Evolutionary conservation across 2,888 invertebrate species (phyloP).

Genomic region (Anaspis maculata): DNA sequence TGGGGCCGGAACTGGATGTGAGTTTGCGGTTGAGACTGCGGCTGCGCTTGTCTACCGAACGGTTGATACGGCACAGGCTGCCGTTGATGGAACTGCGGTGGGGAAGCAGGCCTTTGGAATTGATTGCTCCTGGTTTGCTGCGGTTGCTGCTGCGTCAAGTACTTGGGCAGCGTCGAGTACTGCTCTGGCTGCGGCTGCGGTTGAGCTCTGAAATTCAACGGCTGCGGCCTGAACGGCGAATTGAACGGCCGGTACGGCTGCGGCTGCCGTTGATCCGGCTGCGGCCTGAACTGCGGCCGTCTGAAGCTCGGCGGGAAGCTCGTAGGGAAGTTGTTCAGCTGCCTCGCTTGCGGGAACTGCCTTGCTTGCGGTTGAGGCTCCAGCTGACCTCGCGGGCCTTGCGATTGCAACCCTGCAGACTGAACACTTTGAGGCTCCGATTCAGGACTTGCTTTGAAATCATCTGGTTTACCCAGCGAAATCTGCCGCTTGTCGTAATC

Average conservation of each 20-base stretch:
- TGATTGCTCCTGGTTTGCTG: slow-evolving; percentile 8
- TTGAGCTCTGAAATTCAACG: slow-evolving; percentile 3
- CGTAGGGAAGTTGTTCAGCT: slow-evolving; percentile 26
- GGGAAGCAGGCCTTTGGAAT: slow-evolving; percentile 19
- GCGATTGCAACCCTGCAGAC: too few relatives aligned
- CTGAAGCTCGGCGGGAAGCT: slow-evolving; percentile 13
- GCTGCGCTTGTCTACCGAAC: slow-evolving; percentile 23
- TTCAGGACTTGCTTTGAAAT: slow-evolving; percentile 24
- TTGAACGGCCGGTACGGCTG: slow-evolving; percentile 50
- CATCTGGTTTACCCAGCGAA: slow-evolving; percentile 43
- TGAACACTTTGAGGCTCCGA: too few relatives aligned
- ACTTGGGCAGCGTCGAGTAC: slow-evolving; percentile 18
- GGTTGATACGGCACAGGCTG: slow-evolving; percentile 36
- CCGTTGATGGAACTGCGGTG: slow-evolving; percentile 24
- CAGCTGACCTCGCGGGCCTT: too few relatives aligned
- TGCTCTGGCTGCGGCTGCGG: slow-evolving; percentile 14
- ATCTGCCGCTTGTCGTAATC: slow-evolving; percentile 43
- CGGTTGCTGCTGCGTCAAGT: slow-evolving; percentile 9
- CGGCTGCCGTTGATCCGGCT: slow-evolving; percentile 33
- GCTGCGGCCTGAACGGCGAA: slow-evolving; percentile 16
- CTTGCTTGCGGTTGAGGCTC: neutral
- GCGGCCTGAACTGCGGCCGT: slow-evolving; percentile 4
- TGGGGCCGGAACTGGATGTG: slow-evolving; percentile 41
- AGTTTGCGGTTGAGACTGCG: slow-evolving; percentile 5
- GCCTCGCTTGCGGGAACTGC: slow-evolving; percentile 27